These are phyloP conservation scores for Gavia stellata DNA, from an alignment of 2,113 vertebrate species.

Conservation along the genomic window DNA sequence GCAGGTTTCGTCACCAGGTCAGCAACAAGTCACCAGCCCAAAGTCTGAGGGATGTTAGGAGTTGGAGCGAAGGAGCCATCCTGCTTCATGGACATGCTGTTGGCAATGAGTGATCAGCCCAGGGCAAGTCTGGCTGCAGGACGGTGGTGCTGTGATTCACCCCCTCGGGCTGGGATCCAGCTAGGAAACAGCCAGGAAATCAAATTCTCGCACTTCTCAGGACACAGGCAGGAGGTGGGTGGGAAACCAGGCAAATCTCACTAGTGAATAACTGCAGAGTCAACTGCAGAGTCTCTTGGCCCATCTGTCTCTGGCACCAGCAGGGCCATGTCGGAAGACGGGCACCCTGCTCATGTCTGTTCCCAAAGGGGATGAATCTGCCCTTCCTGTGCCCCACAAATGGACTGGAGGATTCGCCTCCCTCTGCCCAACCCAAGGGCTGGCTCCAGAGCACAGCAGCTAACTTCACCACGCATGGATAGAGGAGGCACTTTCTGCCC, in stretches of 20 bases:
- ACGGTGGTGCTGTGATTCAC: not conserved
- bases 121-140: not conserved
- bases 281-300: not conserved
- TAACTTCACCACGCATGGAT: not conserved
- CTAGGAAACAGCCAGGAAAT: not conserved
- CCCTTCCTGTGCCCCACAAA: not conserved
- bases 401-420: not conserved
- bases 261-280: not conserved
- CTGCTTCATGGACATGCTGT: not conserved
- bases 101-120: fast-evolving
- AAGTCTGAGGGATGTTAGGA: not conserved
- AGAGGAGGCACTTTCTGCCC: not conserved
- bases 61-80: fast-evolving
- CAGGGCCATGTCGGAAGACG: not conserved
- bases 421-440: not conserved
- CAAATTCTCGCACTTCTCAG: not conserved
- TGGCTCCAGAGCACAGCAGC: not conserved
- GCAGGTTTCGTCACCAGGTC: not conserved
- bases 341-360: not conserved
- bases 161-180: not conserved
- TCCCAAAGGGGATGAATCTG: not conserved
- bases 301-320: not conserved
- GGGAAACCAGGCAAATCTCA: not conserved
- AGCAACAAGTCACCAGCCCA: not conserved
- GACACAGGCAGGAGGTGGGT: not conserved